phyloP scores from a whole-genome alignment of 2,113 vertebrate genomes.

The Nibea albiflora region DNA sequence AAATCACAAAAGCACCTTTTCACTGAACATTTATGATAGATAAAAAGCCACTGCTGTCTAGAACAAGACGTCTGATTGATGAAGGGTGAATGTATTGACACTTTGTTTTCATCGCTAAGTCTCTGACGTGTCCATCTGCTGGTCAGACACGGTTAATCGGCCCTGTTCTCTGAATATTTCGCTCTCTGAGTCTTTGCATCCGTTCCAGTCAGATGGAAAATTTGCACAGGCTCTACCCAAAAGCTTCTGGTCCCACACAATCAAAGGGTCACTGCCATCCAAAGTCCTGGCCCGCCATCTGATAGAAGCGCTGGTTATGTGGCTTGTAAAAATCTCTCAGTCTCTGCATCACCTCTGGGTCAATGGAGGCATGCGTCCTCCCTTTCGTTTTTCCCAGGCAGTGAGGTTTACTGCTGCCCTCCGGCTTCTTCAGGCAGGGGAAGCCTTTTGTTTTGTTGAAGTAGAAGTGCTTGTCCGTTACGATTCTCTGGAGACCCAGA shows the following conservation, averaged over 20 bases:
- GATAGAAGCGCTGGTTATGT: conserved; percentile 85
- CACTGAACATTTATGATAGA: conserved; percentile 33
- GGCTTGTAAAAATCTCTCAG: conserved; percentile 85
- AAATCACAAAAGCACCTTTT: conserved; percentile 25
- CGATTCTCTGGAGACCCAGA: conserved; percentile 85
- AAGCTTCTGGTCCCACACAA: background rate
- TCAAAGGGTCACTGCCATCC: conserved; percentile 82
- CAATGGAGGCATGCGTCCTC: conserved; percentile 81
- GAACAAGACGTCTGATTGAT: conserved; percentile 32
- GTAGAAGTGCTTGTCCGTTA: conserved; percentile 88
- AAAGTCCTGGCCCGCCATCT: conserved; percentile 85
- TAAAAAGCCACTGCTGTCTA: background rate
- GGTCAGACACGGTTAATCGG: conserved; percentile 17
- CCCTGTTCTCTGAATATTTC: conserved; percentile 6
- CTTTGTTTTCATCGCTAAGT: background rate
- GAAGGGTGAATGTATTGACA: conserved; percentile 17
- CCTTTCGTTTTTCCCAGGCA: conserved; percentile 88
- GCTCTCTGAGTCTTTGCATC: conserved; percentile 8
- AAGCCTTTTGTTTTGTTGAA: conserved; percentile 89
- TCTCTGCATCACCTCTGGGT: conserved; percentile 78
- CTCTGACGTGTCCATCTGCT: conserved; percentile 32
- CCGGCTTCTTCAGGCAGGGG: conserved; percentile 87
- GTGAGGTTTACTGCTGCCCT: conserved; percentile 88
- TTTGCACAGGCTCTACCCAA: conserved; percentile 20
- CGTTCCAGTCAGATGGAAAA: conserved; percentile 20